phyloP scores from a whole-genome alignment of 2,797 vertebrate genomes.

The Loris lydekkerianus region DNA sequence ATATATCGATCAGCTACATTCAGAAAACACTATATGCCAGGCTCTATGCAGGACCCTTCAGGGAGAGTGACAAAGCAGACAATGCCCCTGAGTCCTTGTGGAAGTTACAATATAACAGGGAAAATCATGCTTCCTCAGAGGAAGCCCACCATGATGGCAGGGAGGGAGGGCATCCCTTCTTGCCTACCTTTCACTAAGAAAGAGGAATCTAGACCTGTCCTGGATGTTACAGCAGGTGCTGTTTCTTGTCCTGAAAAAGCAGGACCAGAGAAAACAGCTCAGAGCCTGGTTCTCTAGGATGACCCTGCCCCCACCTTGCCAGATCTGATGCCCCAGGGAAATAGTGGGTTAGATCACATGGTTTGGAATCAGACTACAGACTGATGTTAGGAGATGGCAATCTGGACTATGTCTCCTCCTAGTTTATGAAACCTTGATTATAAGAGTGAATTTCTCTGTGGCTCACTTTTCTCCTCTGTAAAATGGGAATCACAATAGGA shows the following conservation, averaged over 20 bases:
- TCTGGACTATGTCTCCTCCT: neutral
- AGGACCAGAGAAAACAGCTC: neutral
- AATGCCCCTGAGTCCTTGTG: neutral
- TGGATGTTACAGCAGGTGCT: neutral
- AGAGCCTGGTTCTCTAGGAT: neutral
- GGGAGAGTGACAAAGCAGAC: neutral
- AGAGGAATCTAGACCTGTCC: neutral
- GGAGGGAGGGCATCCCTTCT: neutral
- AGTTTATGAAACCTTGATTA: neutral
- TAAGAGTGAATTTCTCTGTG: neutral
- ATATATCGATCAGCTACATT: neutral
- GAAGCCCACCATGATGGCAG: neutral
- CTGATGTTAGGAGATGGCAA: neutral
- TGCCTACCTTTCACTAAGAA: neutral
- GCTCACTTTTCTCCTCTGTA: conserved; percentile 39
- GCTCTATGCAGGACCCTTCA: neutral
- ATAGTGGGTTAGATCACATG: neutral
- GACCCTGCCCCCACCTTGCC: neutral
- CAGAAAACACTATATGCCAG: neutral
- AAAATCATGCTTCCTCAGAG: neutral
- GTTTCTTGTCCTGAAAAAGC: neutral
- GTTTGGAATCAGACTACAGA: conserved; percentile 7
- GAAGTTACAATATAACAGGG: neutral
- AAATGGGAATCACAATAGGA: neutral
- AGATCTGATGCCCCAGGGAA: neutral